These are phyloP conservation scores for Drosophila formosana DNA, from an alignment of 2,888 invertebrate genomes.

Conservation along the genomic window DNA sequence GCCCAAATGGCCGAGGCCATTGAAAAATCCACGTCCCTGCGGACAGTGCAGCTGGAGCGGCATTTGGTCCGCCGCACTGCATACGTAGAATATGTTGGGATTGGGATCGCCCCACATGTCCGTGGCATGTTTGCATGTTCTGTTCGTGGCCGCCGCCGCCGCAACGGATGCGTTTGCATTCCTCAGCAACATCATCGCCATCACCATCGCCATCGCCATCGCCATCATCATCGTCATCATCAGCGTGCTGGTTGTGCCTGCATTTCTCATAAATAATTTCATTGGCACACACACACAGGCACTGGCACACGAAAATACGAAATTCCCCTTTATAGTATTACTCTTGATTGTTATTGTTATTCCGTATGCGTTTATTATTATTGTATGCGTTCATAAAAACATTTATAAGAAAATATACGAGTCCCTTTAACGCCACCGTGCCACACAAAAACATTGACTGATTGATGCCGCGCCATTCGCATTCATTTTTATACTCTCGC, in stretches of 20 bases:
- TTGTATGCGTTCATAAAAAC: slow-evolving; percentile 42
- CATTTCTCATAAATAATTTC: slow-evolving; percentile 78
- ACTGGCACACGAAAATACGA: slow-evolving; percentile 26
- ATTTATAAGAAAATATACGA: background rate
- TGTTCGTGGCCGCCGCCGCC: slow-evolving; percentile 51
- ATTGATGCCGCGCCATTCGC: slow-evolving; percentile 62
- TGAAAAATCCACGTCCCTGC: slow-evolving; percentile 78
- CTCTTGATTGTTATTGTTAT: slow-evolving; percentile 34
- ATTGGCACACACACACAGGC: slow-evolving; percentile 55
- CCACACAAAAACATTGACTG: slow-evolving; percentile 66
- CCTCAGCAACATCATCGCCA: slow-evolving; percentile 25
- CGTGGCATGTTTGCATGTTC: slow-evolving; percentile 74
- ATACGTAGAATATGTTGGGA: slow-evolving; percentile 80
- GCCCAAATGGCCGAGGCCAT: slow-evolving; percentile 75
- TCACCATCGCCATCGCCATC: slow-evolving; percentile 21
- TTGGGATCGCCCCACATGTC: slow-evolving; percentile 81
- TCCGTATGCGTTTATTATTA: slow-evolving; percentile 33
- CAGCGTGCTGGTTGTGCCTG: slow-evolving; percentile 31
- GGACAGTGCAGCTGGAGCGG: slow-evolving; percentile 69
- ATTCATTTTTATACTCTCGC: slow-evolving; percentile 72
- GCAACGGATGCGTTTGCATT: slow-evolving; percentile 41
- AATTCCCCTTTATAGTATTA: slow-evolving; percentile 34
- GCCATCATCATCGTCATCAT: slow-evolving; percentile 17
- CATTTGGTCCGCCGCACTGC: slow-evolving; percentile 67
- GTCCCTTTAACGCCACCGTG: slow-evolving; percentile 16